Evolutionary conservation across 2,888 invertebrate genomes (phyloP).

Genomic region (Thumatha senex): DNA sequence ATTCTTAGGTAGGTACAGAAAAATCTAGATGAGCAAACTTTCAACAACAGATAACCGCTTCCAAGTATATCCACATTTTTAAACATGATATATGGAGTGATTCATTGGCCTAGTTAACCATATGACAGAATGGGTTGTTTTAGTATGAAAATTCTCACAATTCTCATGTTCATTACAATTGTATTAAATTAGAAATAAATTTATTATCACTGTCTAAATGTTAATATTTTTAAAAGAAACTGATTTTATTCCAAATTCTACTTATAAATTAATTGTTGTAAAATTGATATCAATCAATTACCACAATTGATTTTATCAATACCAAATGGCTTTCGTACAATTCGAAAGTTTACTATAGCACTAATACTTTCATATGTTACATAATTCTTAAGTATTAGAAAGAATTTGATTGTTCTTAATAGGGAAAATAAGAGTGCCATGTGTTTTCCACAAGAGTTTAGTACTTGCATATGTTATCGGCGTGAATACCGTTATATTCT

Average conservation of each 20-base stretch:
- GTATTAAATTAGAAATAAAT: conserved; percentile 10
- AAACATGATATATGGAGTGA: conserved; percentile 21
- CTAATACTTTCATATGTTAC: conserved; percentile 9
- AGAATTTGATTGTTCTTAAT: conserved; percentile 9
- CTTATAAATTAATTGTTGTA: too few relatives aligned
- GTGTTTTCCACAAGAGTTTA: too few relatives aligned
- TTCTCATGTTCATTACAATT: conserved; percentile 19
- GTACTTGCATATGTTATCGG: too few relatives aligned
- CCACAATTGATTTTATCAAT: conserved; percentile 4
- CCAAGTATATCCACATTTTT: conserved; percentile 16
- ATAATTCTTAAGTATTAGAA: not conserved
- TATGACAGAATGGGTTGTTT: conserved; percentile 17
- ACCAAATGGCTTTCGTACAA: not conserved
- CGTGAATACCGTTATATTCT: too few relatives aligned
- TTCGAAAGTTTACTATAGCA: conserved; percentile 1
- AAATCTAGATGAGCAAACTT: not conserved
- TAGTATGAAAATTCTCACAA: conserved; percentile 27
- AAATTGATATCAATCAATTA: conserved; percentile 1
- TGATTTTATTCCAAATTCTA: too few relatives aligned
- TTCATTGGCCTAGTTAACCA: conserved; percentile 33
- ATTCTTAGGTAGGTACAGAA: too few relatives aligned
- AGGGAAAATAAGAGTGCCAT: too few relatives aligned
- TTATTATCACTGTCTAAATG: too few relatives aligned
- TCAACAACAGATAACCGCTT: conserved; percentile 11
- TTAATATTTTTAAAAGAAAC: too few relatives aligned